Conservation (phyloP, 2,888 invertebrate genomes). For the Cenopis cana region DNA sequence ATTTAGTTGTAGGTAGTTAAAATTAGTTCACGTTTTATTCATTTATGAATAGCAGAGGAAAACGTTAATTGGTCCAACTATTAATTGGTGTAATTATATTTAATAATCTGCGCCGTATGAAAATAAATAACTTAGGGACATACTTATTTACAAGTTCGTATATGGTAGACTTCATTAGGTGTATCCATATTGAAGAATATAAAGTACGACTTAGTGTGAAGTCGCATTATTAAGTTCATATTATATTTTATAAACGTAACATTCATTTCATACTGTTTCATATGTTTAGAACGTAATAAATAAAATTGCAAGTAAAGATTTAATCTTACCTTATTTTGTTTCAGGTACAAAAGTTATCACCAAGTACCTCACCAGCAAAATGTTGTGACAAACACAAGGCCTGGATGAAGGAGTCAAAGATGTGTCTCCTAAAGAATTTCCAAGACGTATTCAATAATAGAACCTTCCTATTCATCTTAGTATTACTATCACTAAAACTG, state of each 20-base stretch:
- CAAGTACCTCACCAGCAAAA: slow-evolving; percentile 50
- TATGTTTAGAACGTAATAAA: no score
- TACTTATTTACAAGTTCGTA: slow-evolving; percentile 6
- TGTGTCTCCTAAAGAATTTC: slow-evolving; percentile 71
- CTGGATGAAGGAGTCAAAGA: slow-evolving; percentile 59
- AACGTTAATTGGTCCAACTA: slow-evolving; percentile 46
- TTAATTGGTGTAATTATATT: slow-evolving; percentile 47
- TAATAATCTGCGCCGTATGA: neutral
- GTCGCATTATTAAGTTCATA: neutral
- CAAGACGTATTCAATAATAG: slow-evolving; percentile 70
- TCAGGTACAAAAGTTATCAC: slow-evolving; percentile 58
- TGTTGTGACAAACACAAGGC: slow-evolving; percentile 66
- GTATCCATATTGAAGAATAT: neutral
- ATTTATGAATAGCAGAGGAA: slow-evolving; percentile 47
- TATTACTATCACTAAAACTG: slow-evolving; percentile 74
- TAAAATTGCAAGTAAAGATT: neutral
- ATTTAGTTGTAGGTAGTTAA: slow-evolving; percentile 24
- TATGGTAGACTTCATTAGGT: neutral
- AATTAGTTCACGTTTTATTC: slow-evolving; percentile 46
- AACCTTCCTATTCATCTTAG: slow-evolving; percentile 76
- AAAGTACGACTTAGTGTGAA: neutral
- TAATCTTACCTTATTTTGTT: slow-evolving; percentile 55
- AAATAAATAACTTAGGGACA: no score
- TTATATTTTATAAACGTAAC: no score
- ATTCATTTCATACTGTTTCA: no score